Evolutionary conservation across 1,140 invertebrate species (phyloP), one percentile per base, ranked within the genome.

Genomic region (Pseudoatta argentina): DNA sequence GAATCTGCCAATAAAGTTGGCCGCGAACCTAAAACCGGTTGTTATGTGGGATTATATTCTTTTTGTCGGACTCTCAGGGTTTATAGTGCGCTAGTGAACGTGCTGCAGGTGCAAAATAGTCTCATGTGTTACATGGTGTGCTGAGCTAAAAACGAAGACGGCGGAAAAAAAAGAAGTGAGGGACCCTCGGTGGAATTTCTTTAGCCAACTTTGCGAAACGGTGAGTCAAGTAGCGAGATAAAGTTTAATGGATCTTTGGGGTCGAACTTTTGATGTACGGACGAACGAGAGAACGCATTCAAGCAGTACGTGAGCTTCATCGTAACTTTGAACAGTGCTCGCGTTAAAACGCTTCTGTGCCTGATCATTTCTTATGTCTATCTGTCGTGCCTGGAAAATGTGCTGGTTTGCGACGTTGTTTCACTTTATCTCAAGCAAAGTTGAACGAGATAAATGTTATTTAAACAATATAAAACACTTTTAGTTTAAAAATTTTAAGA

Each of bases 141-240:
- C 53, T 16, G 59, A 59, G 12, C n/a, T 57, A 34, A 12, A 34
- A n/a, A n/a, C 77, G 66, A 86, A 87, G 30, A 75, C 72, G 67
- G 53, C n/a, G 44, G 78, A 69, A 86, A 63, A 71, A 72, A 59
- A 64, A 66, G 14, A 18, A 67, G 4, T 24, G n/a, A 53, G 77
- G 63, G 85, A 85, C 69, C 14, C 69, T 51, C 79, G 55, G 79
- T 39, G 71, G 53, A 78, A 89, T 79, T 55, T 69, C 67, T 78
- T 87, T 77, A 71, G 76, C 63, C 69, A 87, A 88, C 67, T 89
- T 87, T 86, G 69, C 83, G 86, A 89, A 90, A 91, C 83, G 89
- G 89, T 91, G 85, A 90, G 90, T 91, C 85, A 81, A 87, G 76
- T 71, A 71, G 63, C 85, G 57, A 77, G 83, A 89, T 89, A 88